Evolutionary conservation across 2,113 vertebrate genomes (phyloP), one percentile per base, ranked within the genome.

Genomic region (Balaeniceps rex): DNA sequence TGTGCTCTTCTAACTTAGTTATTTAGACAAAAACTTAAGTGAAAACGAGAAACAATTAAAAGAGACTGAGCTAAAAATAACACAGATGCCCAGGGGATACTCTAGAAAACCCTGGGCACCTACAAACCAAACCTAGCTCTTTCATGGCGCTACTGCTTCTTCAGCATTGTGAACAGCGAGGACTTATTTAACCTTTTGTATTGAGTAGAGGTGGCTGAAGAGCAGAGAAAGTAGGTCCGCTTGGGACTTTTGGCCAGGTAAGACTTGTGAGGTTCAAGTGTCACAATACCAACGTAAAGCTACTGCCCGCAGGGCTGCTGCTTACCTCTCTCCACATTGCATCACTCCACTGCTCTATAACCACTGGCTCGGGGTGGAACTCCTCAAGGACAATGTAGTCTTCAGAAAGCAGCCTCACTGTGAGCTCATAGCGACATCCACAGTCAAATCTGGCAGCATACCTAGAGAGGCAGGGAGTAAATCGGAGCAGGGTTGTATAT

Each of bases 281-380:
- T 57, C 38, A 57, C 49, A 64, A 14, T 9, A 38, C 19, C n/a
- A 81, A 61, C 14, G n/a, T 14, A 31, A 69, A 66, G 34, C 42
- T 65, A 4, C 76, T 57, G 60, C 49, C 74, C 14, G 2, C 1
- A 10, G 63, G 42, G 71, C 68, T 79, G 63, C 64, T 77, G 55
- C 90, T 96, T 57, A 98, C 98, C 98, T 98, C 96, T 19, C n/a
- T 97, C 98, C 98, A 98, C 6, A 2, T 2, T 1, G 96, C 97
- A 6, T 98, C 97, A 0, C 47, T 98, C 98, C 98, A 98, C 55
- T 98, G 98, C 36, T 96, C 33, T 18, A 98, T 94, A 29, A 86
- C 31, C 58, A 98, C 92, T 0, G 96, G 94, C 2, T 97, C 85
- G 0, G 98, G 98, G 46, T 34, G n/a, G 21, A 98, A 98, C 64